Percentiles rank a stretch among this genome's conserved stretches.
phyloP scores from a whole-genome alignment of 2,888 invertebrate genomes.

The Tetheella fluctuosa region DNA sequence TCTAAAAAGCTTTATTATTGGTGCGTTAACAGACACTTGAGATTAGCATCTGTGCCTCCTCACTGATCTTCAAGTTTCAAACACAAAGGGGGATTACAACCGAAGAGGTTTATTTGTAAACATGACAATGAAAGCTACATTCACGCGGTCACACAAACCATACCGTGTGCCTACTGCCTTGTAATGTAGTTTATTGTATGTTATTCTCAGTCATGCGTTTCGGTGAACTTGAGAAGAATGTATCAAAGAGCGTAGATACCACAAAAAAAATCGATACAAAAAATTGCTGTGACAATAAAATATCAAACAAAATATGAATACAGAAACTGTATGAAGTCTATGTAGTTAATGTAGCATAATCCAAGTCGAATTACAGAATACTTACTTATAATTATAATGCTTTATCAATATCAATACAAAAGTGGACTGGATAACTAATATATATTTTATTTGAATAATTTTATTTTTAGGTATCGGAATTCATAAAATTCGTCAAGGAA shows the following conservation, averaged over 20 bases:
- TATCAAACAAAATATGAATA: constrained; percentile 11
- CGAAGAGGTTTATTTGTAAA: constrained; percentile 83
- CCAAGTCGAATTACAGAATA: constrained; percentile 7
- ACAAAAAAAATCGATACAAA: constrained; percentile 40
- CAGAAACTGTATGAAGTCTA: neutral
- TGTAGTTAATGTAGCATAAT: neutral
- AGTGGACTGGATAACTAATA: no score
- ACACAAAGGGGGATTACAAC: constrained; percentile 78
- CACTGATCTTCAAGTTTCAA: constrained; percentile 73
- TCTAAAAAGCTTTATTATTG: constrained; percentile 77
- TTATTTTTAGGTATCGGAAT: no score
- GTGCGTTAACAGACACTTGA: constrained; percentile 83
- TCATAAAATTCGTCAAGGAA: no score
- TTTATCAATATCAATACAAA: no score
- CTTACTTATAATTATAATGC: no score
- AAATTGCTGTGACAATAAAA: constrained; percentile 34
- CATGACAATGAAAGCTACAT: constrained; percentile 74
- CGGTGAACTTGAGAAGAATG: constrained; percentile 71
- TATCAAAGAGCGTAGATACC: constrained; percentile 47
- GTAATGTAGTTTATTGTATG: constrained; percentile 75
- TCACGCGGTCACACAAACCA: constrained; percentile 70
- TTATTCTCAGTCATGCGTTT: constrained; percentile 68
- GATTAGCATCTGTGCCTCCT: constrained; percentile 82
- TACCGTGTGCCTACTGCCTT: constrained; percentile 61
- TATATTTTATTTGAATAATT: no score